Evolutionary conservation across 2,113 vertebrate species (phyloP), one percentile per base, ranked within the genome.

Genomic region (Aptenodytes forsteri): DNA sequence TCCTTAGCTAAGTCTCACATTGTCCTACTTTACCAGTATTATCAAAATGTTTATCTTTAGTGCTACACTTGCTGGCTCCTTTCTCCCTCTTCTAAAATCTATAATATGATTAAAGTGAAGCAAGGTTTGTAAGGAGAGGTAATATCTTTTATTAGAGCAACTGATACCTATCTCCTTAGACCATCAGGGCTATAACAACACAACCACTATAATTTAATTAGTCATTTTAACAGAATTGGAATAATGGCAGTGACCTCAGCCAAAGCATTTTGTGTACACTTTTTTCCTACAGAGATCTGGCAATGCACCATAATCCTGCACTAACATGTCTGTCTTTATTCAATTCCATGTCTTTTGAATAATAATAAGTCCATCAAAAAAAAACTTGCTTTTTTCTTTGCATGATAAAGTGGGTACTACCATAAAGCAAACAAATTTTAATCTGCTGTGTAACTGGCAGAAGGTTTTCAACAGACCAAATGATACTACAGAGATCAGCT

Each of bases 121-220:
- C 25, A 87, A 89, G n/a, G 34, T 84, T 91, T 94, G 52, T 59
- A 96, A 78, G 36, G 12, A 91, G 77, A 81, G 29, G 16, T 81
- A 64, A 47, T 59, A 84, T 62, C 58, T 95, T 87, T 87, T 92
- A 86, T 92, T 79, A 93, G 38, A 95, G 65, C 81, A 93, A 87
- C 64, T 71, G 80, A 93, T 64, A 87, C 10, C 3, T 29, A 87
- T 81, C 72, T 87, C 72, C 59, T 87, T 64, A 81, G 77, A 89
- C 47, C 69, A 94, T 50, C 55, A 78, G 64, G 36, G 64, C 64
- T 73, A 76, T 29, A 62, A 46, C 36, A 58, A 32, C 38, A 94
- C 27, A 91, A 93, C 40, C 13, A 15, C 47, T 61, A 27, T 61
- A 59, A 94, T 84, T 78, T 56, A 55, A 87, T 89, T 71, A 79